Evolutionary conservation across 2,888 invertebrate genomes (phyloP).

Genomic region (Lithophane semibrunnea): DNA sequence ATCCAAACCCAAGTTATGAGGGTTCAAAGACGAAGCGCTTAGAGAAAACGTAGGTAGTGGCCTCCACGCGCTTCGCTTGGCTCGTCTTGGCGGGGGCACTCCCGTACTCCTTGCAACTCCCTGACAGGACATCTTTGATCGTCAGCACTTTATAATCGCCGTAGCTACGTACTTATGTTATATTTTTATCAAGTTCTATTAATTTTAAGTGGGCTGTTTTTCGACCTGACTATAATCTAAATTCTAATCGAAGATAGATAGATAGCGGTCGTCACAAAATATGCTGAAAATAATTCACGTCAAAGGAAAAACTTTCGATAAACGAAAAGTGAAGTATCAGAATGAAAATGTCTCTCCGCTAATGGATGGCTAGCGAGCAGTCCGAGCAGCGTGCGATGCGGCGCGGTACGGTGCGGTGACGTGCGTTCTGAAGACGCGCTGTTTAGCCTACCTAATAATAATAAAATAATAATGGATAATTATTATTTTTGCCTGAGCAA

Average conservation of each 20-base stretch:
- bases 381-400: not conserved
- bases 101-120: too few species aligned
- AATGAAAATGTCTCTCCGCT: slow-evolving; percentile 3
- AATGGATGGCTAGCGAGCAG: not conserved
- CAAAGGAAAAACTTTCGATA: not conserved
- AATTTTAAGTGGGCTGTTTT: not conserved
- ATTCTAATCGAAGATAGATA: not conserved
- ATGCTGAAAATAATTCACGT: slow-evolving; percentile 8
- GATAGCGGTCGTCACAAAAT: not conserved
- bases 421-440: not conserved
- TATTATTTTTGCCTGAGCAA: too few species aligned
- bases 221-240: not conserved
- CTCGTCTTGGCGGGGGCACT: too few species aligned
- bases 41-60: too few species aligned
- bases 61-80: too few species aligned
- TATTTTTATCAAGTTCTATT: not conserved
- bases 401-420: not conserved
- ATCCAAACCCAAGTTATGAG: too few species aligned
- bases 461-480: too few species aligned
- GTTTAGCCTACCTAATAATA: too few species aligned
- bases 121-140: too few species aligned
- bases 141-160: too few species aligned
- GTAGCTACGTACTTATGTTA: not conserved
- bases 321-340: not conserved
- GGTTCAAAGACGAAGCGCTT: too few species aligned